Evolutionary conservation across 2,797 vertebrate genomes (phyloP).

Genomic region (Momotus momota): DNA sequence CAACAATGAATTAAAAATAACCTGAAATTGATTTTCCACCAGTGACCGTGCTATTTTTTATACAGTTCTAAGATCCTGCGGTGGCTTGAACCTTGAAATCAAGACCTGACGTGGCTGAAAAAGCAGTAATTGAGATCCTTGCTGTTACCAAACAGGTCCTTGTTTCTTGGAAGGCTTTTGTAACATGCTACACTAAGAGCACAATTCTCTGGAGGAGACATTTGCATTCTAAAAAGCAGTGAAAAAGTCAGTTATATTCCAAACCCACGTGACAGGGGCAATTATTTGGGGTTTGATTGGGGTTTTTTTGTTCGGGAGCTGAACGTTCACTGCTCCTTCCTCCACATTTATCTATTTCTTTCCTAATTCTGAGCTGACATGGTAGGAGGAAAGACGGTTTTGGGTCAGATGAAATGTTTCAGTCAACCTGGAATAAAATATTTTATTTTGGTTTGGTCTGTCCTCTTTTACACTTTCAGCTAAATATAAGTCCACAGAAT

Average conservation of each 20-base stretch:
- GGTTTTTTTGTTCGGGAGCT: not conserved
- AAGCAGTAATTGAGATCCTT: not conserved
- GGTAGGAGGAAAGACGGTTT: not conserved
- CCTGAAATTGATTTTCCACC: not conserved
- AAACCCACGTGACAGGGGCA: not conserved
- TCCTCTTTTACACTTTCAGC: not conserved
- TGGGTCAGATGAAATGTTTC: not conserved
- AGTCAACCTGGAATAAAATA: not conserved
- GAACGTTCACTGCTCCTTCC: not conserved
- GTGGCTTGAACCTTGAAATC: not conserved
- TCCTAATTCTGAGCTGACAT: not conserved
- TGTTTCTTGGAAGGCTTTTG: not conserved
- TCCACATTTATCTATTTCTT: not conserved
- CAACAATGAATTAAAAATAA: not conserved
- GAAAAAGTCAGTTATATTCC: not conserved
- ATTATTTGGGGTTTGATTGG: not conserved
- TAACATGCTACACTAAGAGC: not conserved
- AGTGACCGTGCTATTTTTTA: not conserved
- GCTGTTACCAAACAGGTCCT: not conserved
- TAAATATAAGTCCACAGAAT: not conserved
- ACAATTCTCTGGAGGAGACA: not conserved
- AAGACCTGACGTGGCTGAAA: not conserved
- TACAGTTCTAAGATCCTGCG: not conserved
- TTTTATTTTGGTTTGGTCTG: not conserved
- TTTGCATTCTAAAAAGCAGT: not conserved